These are phyloP conservation scores for Himalopsyche phryganea DNA, from an alignment of 1,140 invertebrate species.

Conservation along the genomic window DNA sequence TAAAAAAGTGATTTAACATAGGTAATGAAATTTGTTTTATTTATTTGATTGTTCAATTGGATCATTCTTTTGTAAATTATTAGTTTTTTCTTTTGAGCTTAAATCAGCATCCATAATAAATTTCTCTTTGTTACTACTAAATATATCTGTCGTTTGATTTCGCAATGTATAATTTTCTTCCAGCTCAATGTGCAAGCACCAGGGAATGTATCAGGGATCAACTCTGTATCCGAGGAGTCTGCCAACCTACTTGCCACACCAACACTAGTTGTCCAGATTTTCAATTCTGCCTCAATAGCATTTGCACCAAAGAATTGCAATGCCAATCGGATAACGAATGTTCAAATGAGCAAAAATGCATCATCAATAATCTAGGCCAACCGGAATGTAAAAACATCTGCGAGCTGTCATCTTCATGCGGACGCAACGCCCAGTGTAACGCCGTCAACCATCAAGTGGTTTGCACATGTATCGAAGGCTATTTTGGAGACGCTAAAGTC, in stretches of 20 bases:
- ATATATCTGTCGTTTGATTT: too few species aligned
- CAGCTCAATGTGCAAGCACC: constrained; percentile 67
- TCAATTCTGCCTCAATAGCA: constrained; percentile 77
- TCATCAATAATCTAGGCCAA: constrained; percentile 63
- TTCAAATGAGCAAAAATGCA: constrained; percentile 58
- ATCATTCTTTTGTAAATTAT: too few species aligned
- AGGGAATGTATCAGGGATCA: constrained; percentile 79
- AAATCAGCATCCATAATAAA: too few species aligned
- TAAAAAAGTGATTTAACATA: too few species aligned
- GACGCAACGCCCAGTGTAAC: constrained; percentile 74
- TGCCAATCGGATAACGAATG: constrained; percentile 71
- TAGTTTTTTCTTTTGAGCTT: too few species aligned
- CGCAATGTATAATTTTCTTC: constrained; percentile 30
- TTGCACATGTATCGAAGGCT: constrained; percentile 75
- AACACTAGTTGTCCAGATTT: constrained; percentile 76
- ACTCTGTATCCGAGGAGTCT: constrained; percentile 73
- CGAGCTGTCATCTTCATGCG: constrained; percentile 62
- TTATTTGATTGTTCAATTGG: too few species aligned
- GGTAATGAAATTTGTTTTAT: too few species aligned
- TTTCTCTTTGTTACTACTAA: too few species aligned
- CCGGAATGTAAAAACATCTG: constrained; percentile 71
- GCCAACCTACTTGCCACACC: constrained; percentile 72
- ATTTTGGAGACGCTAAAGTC: constrained; percentile 72
- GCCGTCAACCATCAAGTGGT: constrained; percentile 65
- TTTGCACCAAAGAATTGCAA: constrained; percentile 75